These are phyloP conservation scores for Chrysolina oricalcia DNA, from an alignment of 2,888 invertebrate genomes.

Conservation along the genomic window DNA sequence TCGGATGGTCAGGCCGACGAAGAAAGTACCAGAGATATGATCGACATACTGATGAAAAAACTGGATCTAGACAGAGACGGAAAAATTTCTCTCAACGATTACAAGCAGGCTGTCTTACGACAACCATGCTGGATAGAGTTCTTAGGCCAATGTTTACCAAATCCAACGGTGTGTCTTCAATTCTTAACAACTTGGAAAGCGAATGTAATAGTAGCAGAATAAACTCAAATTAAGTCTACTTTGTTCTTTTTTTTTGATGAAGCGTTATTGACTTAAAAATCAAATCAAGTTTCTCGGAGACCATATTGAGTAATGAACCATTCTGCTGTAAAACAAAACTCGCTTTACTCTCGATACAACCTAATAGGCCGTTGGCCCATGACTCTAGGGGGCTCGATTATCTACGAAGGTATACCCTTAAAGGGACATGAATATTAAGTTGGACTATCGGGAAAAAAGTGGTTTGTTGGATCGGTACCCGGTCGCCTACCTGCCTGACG, in stretches of 20 bases:
- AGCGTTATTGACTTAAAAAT: background rate
- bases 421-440: too few species aligned
- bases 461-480: too few species aligned
- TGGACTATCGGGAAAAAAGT: too few species aligned
- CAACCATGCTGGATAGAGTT: slow-evolving; percentile 81
- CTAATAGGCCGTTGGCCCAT: too few species aligned
- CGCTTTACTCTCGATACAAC: too few species aligned
- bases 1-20: slow-evolving; percentile 82
- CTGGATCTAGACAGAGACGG: slow-evolving; percentile 85
- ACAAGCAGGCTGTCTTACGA: slow-evolving; percentile 75
- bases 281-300: too few species aligned
- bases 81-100: slow-evolving; percentile 80
- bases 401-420: too few species aligned
- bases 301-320: too few species aligned
- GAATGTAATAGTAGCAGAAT: background rate
- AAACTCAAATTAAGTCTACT: background rate
- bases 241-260: background rate
- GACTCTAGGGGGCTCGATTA: too few species aligned
- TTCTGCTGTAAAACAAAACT: too few species aligned
- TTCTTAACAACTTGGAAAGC: slow-evolving; percentile 1
- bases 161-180: background rate
- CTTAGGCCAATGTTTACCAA: slow-evolving; percentile 83
- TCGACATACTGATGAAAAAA: slow-evolving; percentile 80
- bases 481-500: too few species aligned
- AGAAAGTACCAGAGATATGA: slow-evolving; percentile 83